Evolutionary conservation across 2,113 vertebrate genomes (phyloP), one percentile per base, ranked within the genome.

Genomic region (Struthidea cinerea): DNA sequence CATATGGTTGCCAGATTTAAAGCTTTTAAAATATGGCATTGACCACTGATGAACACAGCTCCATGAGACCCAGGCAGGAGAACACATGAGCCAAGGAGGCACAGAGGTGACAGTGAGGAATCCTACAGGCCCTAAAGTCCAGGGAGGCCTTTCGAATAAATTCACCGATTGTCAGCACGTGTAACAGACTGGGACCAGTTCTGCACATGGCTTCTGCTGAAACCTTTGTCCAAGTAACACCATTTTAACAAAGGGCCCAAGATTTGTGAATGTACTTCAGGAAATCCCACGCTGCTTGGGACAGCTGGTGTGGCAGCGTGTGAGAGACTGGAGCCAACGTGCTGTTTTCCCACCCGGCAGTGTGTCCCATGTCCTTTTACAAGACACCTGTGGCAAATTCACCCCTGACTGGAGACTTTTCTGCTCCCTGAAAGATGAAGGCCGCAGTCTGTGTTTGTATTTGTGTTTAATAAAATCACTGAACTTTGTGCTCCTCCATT

Each of bases 91-190:
- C 14, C 1, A 2, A 59, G 60, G 47, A 70, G 30, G 6, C 44
- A 3, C 60, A 57, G 87, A 67, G 21, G 21, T 30, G 63, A 37
- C 3, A 5, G 13, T 10, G 35, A 10, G 17, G 18, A 27, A n/a
- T 27, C 39, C 47, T 24, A 13, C 24, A 6, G 11, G 28, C 6
- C 24, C n/a, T 39, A 4, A 1, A 2, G 13, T 18, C 55, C 57
- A 60, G 3, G 1, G 3, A 60, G 75, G 22, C 17, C 76, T 77
- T 65, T 33, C 41, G 28, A 56, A 30, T 21, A 56, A 28, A 33
- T 3, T 44, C 44, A 61, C 12, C 35, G 59, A 0, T 35, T 91
- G 28, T 28, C 3, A 9, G n/a, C 14, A 0, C 16, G 1, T 1
- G 8, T 22, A 57, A 13, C 57, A 73, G 65, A 5, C 19, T 63